phyloP scores from a whole-genome alignment of 2,888 invertebrate species.

The Lagria hirta region DNA sequence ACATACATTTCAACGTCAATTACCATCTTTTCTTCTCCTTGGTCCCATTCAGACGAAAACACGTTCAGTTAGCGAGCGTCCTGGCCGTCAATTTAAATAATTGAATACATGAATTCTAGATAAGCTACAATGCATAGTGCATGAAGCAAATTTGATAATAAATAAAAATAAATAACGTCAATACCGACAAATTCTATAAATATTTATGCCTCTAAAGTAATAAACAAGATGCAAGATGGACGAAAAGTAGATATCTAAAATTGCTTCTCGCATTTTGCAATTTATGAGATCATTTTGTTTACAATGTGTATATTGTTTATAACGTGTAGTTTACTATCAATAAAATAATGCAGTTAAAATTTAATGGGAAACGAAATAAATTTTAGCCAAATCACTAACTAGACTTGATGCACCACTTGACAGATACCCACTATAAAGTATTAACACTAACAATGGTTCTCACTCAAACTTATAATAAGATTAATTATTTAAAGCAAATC shows the following conservation, averaged over 20 bases:
- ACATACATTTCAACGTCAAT: slow-evolving; percentile 45
- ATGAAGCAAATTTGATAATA: slow-evolving; percentile 56
- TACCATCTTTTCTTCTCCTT: slow-evolving; percentile 48
- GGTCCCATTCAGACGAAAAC: slow-evolving; percentile 24
- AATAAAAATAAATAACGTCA: slow-evolving; percentile 55
- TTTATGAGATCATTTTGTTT: slow-evolving; percentile 38
- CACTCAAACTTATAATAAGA: too few species aligned
- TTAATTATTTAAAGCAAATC: too few species aligned
- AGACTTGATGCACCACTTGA: slow-evolving; percentile 2
- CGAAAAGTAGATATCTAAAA: slow-evolving; percentile 36
- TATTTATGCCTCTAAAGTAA: slow-evolving; percentile 51
- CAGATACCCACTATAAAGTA: too few species aligned
- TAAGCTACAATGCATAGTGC: slow-evolving; percentile 55
- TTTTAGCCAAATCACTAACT: slow-evolving; percentile 17
- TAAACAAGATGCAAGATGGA: slow-evolving; percentile 38
- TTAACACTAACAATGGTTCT: too few species aligned
- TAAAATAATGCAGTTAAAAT: slow-evolving; percentile 39
- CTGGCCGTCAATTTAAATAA: slow-evolving; percentile 54
- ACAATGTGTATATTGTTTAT: slow-evolving; percentile 38
- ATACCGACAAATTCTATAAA: slow-evolving; percentile 49
- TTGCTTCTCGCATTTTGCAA: slow-evolving; percentile 35
- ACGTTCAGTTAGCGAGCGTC: slow-evolving; percentile 38
- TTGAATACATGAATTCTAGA: slow-evolving; percentile 56
- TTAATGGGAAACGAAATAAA: slow-evolving; percentile 31
- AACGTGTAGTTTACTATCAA: slow-evolving; percentile 36